phyloP scores from a whole-genome alignment of 1,140 invertebrate genomes.

The Panagrolaimus sp. region DNA sequence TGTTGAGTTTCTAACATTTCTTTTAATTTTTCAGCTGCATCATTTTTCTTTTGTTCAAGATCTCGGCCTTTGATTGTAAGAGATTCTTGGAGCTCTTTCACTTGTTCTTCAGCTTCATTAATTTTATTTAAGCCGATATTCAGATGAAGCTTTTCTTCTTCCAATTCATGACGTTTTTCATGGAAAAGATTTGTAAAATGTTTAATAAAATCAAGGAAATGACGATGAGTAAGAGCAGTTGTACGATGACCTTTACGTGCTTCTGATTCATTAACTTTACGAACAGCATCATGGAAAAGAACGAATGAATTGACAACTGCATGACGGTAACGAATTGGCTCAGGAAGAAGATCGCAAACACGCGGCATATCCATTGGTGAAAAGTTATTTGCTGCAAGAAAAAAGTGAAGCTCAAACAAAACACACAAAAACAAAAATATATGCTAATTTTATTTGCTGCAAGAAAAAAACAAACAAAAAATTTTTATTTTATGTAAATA shows the following conservation, averaged over 20 bases:
- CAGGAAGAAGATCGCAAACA: conserved; percentile 65
- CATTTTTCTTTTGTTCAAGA: conserved; percentile 95
- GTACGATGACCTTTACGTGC: conserved; percentile 72
- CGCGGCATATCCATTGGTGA: conserved; percentile 46
- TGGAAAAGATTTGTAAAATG: conserved; percentile 95
- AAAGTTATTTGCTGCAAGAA: no score
- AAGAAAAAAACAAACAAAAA: no score
- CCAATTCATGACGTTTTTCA: conserved; percentile 92
- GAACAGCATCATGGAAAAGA: conserved; percentile 92
- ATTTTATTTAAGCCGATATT: conserved; percentile 98
- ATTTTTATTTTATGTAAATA: no score
- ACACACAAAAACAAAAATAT: no score
- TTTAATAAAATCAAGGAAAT: conserved; percentile 99
- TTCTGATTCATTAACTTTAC: conserved; percentile 83
- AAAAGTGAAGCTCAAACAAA: no score
- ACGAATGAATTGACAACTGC: conserved; percentile 96
- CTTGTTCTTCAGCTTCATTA: conserved; percentile 96
- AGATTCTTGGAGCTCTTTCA: conserved; percentile 98
- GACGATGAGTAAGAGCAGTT: conserved; percentile 92
- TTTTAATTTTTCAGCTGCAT: conserved; percentile 92
- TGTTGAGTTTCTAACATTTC: conserved; percentile 96
- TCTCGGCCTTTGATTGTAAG: conserved; percentile 91
- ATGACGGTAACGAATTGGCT: conserved; percentile 74
- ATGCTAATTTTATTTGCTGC: no score
- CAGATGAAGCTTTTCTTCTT: conserved; percentile 96